Evolutionary conservation across 53 echinoderm and acorn worm species (phyloP), one percentile per base, ranked within the genome.

Genomic region (Stichopus horrens): DNA sequence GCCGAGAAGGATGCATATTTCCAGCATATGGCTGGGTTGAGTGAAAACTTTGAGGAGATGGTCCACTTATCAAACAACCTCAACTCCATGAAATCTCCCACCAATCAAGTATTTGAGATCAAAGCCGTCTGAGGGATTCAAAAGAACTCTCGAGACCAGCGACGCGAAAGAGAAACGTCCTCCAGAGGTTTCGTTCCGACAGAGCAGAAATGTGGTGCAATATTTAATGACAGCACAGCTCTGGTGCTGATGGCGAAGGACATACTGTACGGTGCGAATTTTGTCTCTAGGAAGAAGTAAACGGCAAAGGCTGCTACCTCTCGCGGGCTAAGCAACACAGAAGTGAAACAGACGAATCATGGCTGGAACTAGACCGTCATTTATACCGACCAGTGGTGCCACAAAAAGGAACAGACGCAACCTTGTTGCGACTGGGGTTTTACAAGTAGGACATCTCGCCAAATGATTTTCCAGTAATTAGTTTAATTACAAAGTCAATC

Each of bases 1-100:
- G 92, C 95, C 5, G 97, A 97, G 86, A 97, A 97, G 74, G 97
- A 97, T 67, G 97, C 94, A 1, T 97, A 91, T 88, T 97, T 94
- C 83, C 97, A 97, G 77, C 97, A 97, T 89, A 94, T 97, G 97
- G 95, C 97, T 53, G 97, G 97, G 54, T 94, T 97, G 18, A 97
- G 97, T 81, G 94, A 93, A 73, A 92, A 90, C 79, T 97, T 94
- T 93, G 95, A 97, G 75, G 92, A 93, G 73, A 86, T 95, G 77
- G 76, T 97, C 54, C 88, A 97, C 22, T 95, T 94, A 90, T 95
- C 94, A 75, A 90, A 91, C 60, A 92, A 97, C 74, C 86, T 97
- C 85, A 76, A 97, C 21, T 84, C 94, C 9, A 80, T 95, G 21
- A 91, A 91, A 18, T 54, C 57, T 53, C 90, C 88, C 23, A 89